A percentile compares a stretch with the other conserved stretches of the same genome.
Evolutionary conservation across 2,113 vertebrate genomes (phyloP).

Genomic region (Melanerpes formicivorus): DNA sequence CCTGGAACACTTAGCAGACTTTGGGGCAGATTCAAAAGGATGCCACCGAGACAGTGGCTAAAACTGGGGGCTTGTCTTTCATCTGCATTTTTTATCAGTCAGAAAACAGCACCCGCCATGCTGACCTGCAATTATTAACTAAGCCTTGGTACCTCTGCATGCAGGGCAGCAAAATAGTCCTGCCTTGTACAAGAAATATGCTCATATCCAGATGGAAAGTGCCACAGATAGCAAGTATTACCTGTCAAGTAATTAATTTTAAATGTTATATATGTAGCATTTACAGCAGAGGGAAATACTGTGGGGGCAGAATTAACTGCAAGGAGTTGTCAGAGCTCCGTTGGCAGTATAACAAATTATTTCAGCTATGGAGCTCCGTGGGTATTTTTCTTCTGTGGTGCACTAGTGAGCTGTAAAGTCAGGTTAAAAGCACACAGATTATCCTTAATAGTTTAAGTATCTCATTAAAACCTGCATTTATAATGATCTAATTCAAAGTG

Average conservation of each 20-base stretch:
- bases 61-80: background rate
- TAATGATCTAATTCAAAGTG: background rate
- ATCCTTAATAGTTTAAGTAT: background rate
- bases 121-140: background rate
- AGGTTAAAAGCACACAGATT: background rate
- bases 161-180: background rate
- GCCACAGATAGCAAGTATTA: background rate
- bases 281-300: background rate
- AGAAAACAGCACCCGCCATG: background rate
- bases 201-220: background rate
- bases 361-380: background rate
- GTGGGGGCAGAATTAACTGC: background rate
- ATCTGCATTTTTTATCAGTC: background rate
- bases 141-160: background rate
- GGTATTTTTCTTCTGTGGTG: background rate
- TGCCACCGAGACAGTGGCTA: background rate
- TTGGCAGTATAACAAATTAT: background rate
- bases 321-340: background rate
- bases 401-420: background rate
- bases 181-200: background rate
- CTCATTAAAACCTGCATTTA: background rate
- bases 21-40: background rate
- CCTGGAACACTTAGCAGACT: background rate
- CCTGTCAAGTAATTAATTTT: background rate
- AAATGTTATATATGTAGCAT: background rate